Conservation (phyloP, 2,797 vertebrate species). For the Lophotriccus pileatus region DNA sequence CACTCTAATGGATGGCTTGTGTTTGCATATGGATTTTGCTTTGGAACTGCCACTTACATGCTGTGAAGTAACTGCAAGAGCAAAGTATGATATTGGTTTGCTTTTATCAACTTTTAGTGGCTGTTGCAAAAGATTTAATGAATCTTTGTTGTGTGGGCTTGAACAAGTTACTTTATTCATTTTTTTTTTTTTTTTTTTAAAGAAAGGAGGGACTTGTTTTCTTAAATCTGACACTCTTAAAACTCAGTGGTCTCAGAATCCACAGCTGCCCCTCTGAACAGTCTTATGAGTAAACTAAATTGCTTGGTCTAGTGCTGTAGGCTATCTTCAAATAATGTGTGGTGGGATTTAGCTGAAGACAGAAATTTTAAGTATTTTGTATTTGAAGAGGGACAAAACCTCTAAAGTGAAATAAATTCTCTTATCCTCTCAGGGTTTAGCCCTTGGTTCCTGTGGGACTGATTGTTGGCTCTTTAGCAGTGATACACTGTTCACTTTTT, state of each 20-base stretch:
- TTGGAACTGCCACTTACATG: neutral
- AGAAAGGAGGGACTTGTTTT: neutral
- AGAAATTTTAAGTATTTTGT: neutral
- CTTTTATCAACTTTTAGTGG: neutral
- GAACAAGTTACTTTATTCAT: slow-evolving; percentile 5
- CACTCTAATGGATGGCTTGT: neutral
- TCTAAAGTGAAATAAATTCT: neutral
- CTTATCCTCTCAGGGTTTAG: neutral
- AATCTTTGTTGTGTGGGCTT: slow-evolving; percentile 1
- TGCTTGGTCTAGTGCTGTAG: neutral
- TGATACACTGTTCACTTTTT: neutral
- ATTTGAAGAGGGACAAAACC: neutral
- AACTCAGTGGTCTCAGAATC: neutral
- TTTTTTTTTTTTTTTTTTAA: neutral
- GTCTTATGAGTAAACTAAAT: neutral
- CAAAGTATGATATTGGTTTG: neutral
- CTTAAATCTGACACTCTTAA: neutral
- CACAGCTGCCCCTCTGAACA: neutral
- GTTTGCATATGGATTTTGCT: neutral
- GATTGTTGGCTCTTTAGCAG: neutral
- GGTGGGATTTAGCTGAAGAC: neutral
- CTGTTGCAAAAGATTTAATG: slow-evolving; percentile 2
- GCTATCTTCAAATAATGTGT: neutral
- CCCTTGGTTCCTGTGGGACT: neutral
- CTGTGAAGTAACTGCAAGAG: slow-evolving; percentile 12